phyloP scores from a whole-genome alignment of 1,140 invertebrate genomes.

The Gryon sp. region DNA sequence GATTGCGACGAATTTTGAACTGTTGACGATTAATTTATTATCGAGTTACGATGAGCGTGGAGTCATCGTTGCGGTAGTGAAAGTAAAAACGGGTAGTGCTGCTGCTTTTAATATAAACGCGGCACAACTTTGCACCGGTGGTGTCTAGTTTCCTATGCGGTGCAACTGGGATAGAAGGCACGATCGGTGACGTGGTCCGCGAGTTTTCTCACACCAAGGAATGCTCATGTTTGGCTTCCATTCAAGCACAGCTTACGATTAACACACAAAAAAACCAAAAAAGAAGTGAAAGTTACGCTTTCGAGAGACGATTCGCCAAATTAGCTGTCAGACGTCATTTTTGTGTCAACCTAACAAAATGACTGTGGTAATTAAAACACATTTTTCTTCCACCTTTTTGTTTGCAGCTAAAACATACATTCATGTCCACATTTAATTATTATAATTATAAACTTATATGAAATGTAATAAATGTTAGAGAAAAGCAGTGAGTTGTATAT shows the following conservation, averaged over 20 bases:
- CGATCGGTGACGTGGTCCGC: conserved; percentile 24
- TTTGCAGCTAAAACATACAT: too few relatives aligned
- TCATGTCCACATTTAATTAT: too few relatives aligned
- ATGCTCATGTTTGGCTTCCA: conserved; percentile 27
- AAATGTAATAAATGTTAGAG: too few relatives aligned
- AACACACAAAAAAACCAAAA: too few relatives aligned
- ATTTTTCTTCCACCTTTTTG: too few relatives aligned
- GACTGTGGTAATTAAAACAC: conserved; percentile 43
- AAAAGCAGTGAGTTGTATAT: too few relatives aligned
- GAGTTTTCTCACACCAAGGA: conserved; percentile 37
- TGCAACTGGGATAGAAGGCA: conserved; percentile 31
- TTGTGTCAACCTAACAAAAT: conserved; percentile 20
- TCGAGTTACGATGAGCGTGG: conserved; percentile 51
- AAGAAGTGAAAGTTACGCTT: conserved; percentile 44
- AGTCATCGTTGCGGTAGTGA: conserved; percentile 61
- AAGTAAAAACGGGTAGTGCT: conserved; percentile 64
- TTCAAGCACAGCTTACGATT: conserved; percentile 35
- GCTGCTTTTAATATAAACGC: conserved; percentile 43
- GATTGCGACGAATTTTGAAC: conserved; percentile 10
- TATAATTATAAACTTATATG: too few relatives aligned
- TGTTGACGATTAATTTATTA: conserved; percentile 20
- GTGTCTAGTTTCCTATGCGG: conserved; percentile 46
- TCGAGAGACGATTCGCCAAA: conserved; percentile 18
- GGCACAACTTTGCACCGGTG: conserved; percentile 42
- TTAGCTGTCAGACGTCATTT: conserved; percentile 11